Evolutionary conservation across 2,113 vertebrate species (phyloP).

Genomic region (Nestor notabilis): DNA sequence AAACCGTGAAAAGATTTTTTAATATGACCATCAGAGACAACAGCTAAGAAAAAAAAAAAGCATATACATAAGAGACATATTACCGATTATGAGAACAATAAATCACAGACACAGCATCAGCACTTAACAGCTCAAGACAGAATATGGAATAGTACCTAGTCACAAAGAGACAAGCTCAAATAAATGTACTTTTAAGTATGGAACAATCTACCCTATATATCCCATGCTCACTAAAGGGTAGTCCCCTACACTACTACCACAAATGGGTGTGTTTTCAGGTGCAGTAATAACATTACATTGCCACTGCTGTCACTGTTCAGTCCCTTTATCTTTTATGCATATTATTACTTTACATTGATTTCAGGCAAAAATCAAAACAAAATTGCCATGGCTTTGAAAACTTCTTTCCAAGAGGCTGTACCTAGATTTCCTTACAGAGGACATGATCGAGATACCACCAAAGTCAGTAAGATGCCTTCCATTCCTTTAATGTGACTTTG

Average conservation of each 20-base stretch:
- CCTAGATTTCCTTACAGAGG: background rate
- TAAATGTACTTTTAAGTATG: conserved; percentile 42
- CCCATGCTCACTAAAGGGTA: background rate
- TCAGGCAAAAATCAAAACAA: background rate
- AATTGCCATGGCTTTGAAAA: background rate
- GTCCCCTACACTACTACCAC: background rate
- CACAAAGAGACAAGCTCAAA: conserved; percentile 41
- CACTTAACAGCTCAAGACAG: conserved; percentile 62
- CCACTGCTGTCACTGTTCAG: background rate
- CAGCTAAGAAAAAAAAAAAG: conserved; percentile 54
- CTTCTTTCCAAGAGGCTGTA: background rate
- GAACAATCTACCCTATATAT: background rate
- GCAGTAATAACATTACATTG: background rate
- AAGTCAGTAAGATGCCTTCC: background rate
- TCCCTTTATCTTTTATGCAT: background rate
- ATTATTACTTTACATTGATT: background rate
- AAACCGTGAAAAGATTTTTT: conserved; percentile 65
- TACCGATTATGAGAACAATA: conserved; percentile 77
- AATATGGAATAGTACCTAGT: conserved; percentile 40
- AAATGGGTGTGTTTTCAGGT: background rate
- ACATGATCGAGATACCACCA: background rate
- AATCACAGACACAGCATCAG: conserved; percentile 61
- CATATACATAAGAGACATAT: conserved; percentile 68
- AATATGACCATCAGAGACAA: conserved; percentile 71
- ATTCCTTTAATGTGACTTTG: background rate